phyloP scores from a whole-genome alignment of 2,797 vertebrate genomes.

The Pantherophis alleghaniensis region DNA sequence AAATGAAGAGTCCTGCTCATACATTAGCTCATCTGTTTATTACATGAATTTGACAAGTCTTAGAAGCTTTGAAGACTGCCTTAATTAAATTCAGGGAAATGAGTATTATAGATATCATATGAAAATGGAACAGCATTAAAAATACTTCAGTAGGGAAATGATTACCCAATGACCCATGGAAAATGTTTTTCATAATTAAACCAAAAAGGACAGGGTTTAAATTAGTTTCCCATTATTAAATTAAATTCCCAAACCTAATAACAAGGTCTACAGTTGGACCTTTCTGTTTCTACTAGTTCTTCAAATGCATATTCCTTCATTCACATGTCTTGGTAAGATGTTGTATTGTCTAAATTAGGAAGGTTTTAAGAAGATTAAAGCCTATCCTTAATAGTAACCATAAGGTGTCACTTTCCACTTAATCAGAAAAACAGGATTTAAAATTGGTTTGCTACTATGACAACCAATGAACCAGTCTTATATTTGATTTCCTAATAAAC shows the following conservation, averaged over 20 bases:
- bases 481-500: conserved; percentile 57
- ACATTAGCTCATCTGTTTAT: not conserved
- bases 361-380: conserved; percentile 40
- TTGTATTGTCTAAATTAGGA: conserved; percentile 30
- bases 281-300: conserved; percentile 20
- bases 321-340: conserved; percentile 34
- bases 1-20: not conserved
- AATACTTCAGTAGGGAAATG: not conserved
- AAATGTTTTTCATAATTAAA: not conserved
- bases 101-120: not conserved
- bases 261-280: conserved; percentile 17
- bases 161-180: not conserved
- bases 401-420: conserved; percentile 47
- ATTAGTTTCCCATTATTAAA: conserved; percentile 9
- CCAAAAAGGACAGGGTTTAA: not conserved
- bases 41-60: not conserved
- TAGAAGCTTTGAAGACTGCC: not conserved
- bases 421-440: conserved; percentile 64
- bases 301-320: conserved; percentile 10
- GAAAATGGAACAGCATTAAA: not conserved
- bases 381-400: conserved; percentile 48
- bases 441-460: conserved; percentile 68
- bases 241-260: not conserved
- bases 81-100: not conserved
- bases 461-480: conserved; percentile 67